phyloP scores from a whole-genome alignment of 2,113 vertebrate species.

The Carassius gibelio region DNA sequence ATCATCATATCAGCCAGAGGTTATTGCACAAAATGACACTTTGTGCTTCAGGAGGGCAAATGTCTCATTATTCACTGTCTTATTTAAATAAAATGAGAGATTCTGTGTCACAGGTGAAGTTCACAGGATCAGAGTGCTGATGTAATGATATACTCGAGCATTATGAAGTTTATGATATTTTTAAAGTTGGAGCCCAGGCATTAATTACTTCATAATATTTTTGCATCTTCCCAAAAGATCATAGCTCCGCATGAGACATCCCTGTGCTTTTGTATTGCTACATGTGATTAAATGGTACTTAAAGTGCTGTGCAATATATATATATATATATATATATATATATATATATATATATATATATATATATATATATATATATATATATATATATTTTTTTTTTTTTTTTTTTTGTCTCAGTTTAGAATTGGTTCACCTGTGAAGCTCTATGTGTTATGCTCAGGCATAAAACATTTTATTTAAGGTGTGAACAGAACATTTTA shows the following conservation, averaged over 20 bases:
- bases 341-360: too few species aligned
- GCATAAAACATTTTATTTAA: background rate
- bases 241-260: background rate
- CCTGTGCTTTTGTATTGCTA: background rate
- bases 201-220: background rate
- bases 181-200: background rate
- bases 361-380: too few species aligned
- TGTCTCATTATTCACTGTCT: constrained; percentile 21
- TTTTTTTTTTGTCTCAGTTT: background rate
- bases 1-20: constrained; percentile 50
- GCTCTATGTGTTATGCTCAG: background rate
- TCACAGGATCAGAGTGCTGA: background rate
- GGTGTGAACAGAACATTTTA: background rate
- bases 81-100: constrained; percentile 13
- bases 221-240: background rate
- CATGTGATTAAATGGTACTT: background rate
- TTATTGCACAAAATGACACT: constrained; percentile 33
- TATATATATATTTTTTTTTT: too few species aligned
- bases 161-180: background rate
- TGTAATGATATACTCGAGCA: background rate
- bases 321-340: too few species aligned
- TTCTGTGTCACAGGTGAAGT: background rate
- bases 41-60: constrained; percentile 8
- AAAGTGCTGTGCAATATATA: background rate
- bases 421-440: background rate